These are phyloP conservation scores for Gymnobelideus leadbeateri DNA, from an alignment of 2,113 vertebrate genomes.

Conservation along the genomic window DNA sequence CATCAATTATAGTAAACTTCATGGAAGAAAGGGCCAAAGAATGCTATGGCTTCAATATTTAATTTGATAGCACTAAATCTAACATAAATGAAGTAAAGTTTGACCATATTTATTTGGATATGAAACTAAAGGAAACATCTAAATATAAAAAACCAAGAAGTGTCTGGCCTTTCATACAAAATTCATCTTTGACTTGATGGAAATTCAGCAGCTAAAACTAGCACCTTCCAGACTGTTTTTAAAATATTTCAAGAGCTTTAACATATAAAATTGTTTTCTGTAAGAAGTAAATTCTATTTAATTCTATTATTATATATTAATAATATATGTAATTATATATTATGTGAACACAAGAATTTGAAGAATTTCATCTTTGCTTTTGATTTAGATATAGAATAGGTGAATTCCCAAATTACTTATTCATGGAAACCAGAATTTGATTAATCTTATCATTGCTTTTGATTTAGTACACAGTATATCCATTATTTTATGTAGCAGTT, in stretches of 20 bases:
- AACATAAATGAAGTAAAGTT: neutral
- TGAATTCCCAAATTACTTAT: neutral
- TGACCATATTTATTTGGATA: neutral
- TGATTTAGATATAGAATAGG: neutral
- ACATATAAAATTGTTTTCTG: neutral
- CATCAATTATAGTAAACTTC: neutral
- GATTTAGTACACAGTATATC: neutral
- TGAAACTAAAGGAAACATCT: neutral
- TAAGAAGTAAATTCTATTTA: neutral
- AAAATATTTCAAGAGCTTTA: neutral
- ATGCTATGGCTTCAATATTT: neutral
- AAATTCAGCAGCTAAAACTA: neutral
- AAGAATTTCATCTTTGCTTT: conserved; percentile 11
- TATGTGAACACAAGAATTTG: neutral
- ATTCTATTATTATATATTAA: no score
- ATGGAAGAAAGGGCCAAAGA: neutral
- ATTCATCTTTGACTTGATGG: neutral
- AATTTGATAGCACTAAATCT: neutral
- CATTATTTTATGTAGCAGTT: conserved; percentile 13
- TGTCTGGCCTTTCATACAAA: neutral
- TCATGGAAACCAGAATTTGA: conserved; percentile 6
- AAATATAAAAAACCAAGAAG: neutral
- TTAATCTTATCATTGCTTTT: neutral
- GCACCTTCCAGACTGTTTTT: neutral
- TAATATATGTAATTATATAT: no score